Evolutionary conservation across 2,888 invertebrate genomes (phyloP).

Genomic region (Steromphala cineraria): DNA sequence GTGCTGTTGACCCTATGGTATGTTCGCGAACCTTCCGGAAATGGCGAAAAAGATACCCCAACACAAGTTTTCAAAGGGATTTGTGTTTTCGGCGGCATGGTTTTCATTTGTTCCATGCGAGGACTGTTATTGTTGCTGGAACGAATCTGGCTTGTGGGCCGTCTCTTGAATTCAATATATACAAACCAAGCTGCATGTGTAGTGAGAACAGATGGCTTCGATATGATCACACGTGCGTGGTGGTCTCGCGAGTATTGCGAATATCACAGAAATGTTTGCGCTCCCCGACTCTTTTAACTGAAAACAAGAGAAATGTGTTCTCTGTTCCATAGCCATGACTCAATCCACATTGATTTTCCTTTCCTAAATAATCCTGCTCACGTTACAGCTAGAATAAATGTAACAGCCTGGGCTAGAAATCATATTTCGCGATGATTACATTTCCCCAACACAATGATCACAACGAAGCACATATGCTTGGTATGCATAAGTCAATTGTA

Average conservation of each 20-base stretch:
- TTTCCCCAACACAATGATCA: too few species aligned
- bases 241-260: not conserved
- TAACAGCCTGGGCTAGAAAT: not conserved
- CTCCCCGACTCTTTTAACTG: not conserved
- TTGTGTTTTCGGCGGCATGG: constrained; percentile 14
- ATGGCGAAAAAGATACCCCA: constrained; percentile 20
- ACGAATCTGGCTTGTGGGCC: constrained; percentile 6
- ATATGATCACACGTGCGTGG: constrained; percentile 1
- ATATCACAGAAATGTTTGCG: not conserved
- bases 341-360: not conserved
- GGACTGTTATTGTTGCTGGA: constrained; percentile 13
- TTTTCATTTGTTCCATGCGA: constrained; percentile 16
- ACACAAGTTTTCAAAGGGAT: constrained; percentile 25
- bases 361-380: not conserved
- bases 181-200: not conserved
- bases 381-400: not conserved
- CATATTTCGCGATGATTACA: too few species aligned
- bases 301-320: not conserved
- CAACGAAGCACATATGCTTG: too few species aligned
- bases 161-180: constrained; percentile 5
- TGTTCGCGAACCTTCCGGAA: constrained; percentile 21
- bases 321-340: not conserved
- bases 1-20: not conserved
- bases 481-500: too few species aligned
- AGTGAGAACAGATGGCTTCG: not conserved